Evolutionary conservation across 2,113 vertebrate genomes (phyloP).

Genomic region (Edolisoma coerulescens): DNA sequence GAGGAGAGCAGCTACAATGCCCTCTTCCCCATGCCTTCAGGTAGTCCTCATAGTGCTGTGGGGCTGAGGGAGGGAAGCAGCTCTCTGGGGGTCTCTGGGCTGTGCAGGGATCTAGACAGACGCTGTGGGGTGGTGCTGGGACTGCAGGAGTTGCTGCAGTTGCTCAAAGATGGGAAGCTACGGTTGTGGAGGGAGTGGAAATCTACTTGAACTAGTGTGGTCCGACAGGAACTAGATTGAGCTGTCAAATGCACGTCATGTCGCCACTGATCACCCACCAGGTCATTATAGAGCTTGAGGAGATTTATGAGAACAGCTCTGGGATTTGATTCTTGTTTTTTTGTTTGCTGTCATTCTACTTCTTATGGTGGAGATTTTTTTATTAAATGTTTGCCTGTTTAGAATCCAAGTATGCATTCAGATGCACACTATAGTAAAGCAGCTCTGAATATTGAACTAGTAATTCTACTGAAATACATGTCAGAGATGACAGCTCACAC

Average conservation of each 20-base stretch:
- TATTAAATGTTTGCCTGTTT: neutral
- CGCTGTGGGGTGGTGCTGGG: fast-evolving
- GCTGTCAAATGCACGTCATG: neutral
- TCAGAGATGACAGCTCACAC: neutral
- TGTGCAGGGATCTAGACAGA: neutral
- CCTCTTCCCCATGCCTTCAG: neutral
- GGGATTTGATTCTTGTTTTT: neutral
- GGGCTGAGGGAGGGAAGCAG: neutral
- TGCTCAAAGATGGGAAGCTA: neutral
- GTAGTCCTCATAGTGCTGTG: neutral
- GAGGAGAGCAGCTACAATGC: neutral
- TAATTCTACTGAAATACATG: neutral
- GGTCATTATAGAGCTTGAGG: neutral
- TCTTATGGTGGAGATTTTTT: neutral
- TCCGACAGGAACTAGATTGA: neutral
- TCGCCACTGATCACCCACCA: fast-evolving
- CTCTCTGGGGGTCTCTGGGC: neutral
- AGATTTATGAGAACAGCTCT: neutral
- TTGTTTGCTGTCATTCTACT: neutral
- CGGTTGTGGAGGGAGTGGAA: neutral
- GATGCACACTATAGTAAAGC: neutral
- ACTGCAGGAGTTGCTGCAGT: neutral
- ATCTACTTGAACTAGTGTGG: neutral
- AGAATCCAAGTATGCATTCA: neutral
- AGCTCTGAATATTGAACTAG: neutral